phyloP scores from a whole-genome alignment of 2,888 invertebrate genomes.

The Gryllus longicercus region DNA sequence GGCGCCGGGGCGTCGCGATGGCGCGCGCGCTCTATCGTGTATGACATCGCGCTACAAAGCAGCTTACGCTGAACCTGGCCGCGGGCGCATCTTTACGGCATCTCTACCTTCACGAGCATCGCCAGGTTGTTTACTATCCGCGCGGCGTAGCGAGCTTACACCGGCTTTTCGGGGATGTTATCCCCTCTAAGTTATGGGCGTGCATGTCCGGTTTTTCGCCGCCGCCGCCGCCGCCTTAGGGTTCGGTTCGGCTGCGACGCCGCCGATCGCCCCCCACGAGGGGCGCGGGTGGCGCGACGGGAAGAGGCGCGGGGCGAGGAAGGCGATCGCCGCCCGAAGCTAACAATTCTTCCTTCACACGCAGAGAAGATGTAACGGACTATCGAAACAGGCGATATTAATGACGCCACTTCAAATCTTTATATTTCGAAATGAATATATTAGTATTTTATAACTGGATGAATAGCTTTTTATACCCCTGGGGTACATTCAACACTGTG shows the following conservation, averaged over 20 bases:
- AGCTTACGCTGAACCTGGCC: not conserved
- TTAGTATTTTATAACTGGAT: too few relatives aligned
- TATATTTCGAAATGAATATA: too few relatives aligned
- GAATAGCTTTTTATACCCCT: too few relatives aligned
- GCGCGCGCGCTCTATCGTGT: not conserved
- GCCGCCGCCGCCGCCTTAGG: not conserved
- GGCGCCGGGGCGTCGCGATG: too few relatives aligned
- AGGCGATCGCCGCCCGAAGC: not conserved
- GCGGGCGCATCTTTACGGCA: not conserved
- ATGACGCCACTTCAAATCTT: too few relatives aligned
- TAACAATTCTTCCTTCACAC: too few relatives aligned
- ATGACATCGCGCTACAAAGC: not conserved
- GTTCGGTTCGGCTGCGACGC: not conserved
- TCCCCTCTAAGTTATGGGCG: not conserved
- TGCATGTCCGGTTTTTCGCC: conserved; percentile 17
- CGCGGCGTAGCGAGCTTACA: not conserved
- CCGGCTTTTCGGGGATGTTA: conserved; percentile 17
- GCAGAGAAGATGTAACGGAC: too few relatives aligned
- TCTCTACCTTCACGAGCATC: conserved; percentile 17
- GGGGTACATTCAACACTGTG: too few relatives aligned
- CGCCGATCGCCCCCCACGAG: not conserved
- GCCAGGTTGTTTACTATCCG: not conserved
- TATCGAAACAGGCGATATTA: too few relatives aligned
- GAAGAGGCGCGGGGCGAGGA: not conserved
- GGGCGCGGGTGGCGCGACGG: not conserved